Evolutionary conservation across 2,113 vertebrate genomes (phyloP).

Genomic region (Galeopterus variegatus): DNA sequence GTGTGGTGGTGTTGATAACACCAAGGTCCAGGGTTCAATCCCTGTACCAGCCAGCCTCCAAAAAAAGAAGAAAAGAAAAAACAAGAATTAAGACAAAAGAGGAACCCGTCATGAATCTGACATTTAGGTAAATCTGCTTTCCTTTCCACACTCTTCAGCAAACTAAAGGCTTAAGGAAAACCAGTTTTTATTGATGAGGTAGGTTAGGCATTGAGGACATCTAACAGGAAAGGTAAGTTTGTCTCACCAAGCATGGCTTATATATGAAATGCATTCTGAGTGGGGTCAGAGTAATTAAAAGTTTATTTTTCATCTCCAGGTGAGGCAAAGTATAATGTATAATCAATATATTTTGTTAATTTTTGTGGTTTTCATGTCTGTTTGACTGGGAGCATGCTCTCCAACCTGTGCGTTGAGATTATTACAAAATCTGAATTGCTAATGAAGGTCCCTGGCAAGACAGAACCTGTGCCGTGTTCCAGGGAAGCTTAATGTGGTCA

Average conservation of each 20-base stretch:
- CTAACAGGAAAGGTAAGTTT: background rate
- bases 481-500: background rate
- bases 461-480: background rate
- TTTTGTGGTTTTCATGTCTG: background rate
- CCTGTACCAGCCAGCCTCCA: too few relatives aligned
- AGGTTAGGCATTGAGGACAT: background rate
- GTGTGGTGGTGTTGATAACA: too few relatives aligned
- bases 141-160: background rate
- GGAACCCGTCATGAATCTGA: background rate
- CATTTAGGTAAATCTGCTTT: slow-evolving; percentile 1
- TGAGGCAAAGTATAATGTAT: background rate
- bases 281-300: background rate
- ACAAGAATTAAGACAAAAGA: background rate
- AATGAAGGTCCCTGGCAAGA: background rate
- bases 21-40: too few relatives aligned
- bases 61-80: too few relatives aligned
- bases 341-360: background rate
- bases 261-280: background rate
- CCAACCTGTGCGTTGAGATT: background rate
- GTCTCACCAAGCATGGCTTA: background rate
- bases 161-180: background rate
- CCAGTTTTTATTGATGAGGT: background rate
- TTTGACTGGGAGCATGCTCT: background rate
- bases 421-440: background rate
- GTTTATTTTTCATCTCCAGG: background rate